phyloP scores from a whole-genome alignment of 2,888 invertebrate species.

The Perithous albicinctus region DNA sequence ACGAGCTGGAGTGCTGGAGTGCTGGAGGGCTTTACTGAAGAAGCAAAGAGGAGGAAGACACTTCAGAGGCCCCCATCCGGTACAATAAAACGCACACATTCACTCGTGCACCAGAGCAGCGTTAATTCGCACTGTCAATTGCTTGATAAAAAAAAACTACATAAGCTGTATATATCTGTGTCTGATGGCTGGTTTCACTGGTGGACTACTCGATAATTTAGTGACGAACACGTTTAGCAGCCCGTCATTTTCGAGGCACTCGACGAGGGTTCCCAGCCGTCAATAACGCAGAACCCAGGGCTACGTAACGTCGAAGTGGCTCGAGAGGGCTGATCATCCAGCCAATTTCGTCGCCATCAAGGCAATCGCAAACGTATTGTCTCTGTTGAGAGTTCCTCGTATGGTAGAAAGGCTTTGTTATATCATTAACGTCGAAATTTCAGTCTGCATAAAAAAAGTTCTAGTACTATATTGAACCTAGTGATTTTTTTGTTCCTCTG shows the following conservation, averaged over 20 bases:
- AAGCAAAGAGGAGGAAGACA: conserved; percentile 56
- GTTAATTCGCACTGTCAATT: conserved; percentile 64
- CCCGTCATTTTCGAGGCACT: conserved; percentile 58
- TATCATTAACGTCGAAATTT: neutral
- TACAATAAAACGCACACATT: conserved; percentile 64
- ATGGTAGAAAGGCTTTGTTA: neutral
- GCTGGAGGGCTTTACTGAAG: conserved; percentile 57
- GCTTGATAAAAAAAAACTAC: conserved; percentile 65
- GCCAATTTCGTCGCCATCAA: conserved; percentile 48
- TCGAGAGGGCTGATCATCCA: conserved; percentile 48
- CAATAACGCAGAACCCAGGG: conserved; percentile 26
- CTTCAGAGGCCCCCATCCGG: conserved; percentile 67
- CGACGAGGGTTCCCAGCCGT: conserved; percentile 42
- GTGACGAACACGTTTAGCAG: conserved; percentile 46
- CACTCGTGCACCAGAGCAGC: conserved; percentile 36
- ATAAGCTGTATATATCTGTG: conserved; percentile 32
- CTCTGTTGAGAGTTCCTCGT: neutral
- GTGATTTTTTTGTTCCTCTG: no score
- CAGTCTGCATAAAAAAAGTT: neutral
- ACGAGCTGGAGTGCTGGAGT: conserved; percentile 58
- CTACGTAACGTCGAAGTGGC: conserved; percentile 45
- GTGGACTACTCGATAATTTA: conserved; percentile 53
- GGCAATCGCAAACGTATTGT: conserved; percentile 53
- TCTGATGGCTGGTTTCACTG: conserved; percentile 10
- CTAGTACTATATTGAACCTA: neutral